Evolutionary conservation across 2,113 vertebrate species (phyloP).

Genomic region (Leucopsar rothschildi): DNA sequence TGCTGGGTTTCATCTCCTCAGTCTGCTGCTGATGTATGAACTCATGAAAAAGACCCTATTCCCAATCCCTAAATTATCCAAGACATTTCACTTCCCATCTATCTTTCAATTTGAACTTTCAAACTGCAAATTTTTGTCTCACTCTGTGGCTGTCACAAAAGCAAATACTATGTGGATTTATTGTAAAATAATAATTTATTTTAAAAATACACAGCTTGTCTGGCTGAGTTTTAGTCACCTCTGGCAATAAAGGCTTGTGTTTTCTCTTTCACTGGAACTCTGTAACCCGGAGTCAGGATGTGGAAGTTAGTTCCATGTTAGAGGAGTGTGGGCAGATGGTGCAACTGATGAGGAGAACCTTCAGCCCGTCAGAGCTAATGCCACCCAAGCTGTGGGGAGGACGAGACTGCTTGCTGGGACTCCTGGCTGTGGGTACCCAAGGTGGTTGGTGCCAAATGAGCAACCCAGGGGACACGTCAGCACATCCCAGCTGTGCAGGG

Average conservation of each 20-base stretch:
- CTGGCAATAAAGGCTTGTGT: background rate
- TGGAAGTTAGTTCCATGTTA: background rate
- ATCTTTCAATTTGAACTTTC: background rate
- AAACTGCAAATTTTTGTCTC: background rate
- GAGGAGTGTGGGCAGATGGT: background rate
- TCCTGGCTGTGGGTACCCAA: background rate
- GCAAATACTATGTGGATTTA: background rate
- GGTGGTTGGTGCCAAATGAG: background rate
- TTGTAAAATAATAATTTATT: background rate
- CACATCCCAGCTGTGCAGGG: background rate
- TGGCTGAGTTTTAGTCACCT: background rate
- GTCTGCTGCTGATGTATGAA: background rate
- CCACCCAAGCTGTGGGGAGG: background rate
- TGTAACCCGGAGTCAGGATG: background rate
- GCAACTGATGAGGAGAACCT: background rate
- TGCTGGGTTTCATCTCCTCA: background rate
- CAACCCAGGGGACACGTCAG: background rate
- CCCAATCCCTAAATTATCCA: background rate
- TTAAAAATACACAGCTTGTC: background rate
- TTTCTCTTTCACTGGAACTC: background rate
- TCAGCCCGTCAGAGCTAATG: background rate
- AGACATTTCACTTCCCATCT: background rate
- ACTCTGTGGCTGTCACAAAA: background rate
- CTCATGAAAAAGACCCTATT: background rate
- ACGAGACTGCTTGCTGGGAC: background rate